phyloP scores from a whole-genome alignment of 30 jellyfish, hydroid and myxozoan species.

The Catostylus mosaicus region DNA sequence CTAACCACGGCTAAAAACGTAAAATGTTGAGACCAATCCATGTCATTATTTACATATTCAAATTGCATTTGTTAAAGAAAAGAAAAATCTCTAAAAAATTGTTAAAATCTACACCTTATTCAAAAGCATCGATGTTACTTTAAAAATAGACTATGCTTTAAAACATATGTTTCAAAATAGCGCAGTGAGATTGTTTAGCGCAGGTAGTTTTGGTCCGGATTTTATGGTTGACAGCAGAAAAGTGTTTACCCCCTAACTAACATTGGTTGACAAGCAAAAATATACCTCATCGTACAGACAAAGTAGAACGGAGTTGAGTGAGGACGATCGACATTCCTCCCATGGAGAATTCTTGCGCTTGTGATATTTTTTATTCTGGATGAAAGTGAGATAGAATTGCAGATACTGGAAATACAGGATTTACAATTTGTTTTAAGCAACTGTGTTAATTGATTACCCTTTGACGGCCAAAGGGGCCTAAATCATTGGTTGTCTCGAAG shows the following conservation, averaged over 20 bases:
- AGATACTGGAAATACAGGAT: background rate
- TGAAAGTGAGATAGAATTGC: background rate
- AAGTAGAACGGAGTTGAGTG: background rate
- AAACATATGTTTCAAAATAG: no score
- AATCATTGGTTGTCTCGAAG: background rate
- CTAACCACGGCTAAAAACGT: no score
- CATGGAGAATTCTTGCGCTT: background rate
- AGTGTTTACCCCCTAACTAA: slow-evolving; percentile 32
- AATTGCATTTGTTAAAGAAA: no score
- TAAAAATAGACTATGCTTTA: no score
- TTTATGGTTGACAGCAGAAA: background rate
- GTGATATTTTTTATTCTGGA: background rate
- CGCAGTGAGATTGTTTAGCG: no score
- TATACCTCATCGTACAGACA: background rate
- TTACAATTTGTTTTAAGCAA: no score
- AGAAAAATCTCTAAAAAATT: no score
- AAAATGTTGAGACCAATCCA: no score
- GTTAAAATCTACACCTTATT: no score
- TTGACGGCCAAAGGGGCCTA: slow-evolving; percentile 17
- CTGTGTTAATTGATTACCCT: no score
- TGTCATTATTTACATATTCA: no score
- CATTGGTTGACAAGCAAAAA: background rate
- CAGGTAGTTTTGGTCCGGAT: slow-evolving; percentile 26
- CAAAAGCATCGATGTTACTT: no score
- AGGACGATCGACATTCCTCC: background rate